Percentiles rank a stretch among this genome's conserved stretches.
These are phyloP conservation scores for Ageneiosus marmoratus DNA, from an alignment of 2,113 vertebrate genomes.

Conservation along the genomic window DNA sequence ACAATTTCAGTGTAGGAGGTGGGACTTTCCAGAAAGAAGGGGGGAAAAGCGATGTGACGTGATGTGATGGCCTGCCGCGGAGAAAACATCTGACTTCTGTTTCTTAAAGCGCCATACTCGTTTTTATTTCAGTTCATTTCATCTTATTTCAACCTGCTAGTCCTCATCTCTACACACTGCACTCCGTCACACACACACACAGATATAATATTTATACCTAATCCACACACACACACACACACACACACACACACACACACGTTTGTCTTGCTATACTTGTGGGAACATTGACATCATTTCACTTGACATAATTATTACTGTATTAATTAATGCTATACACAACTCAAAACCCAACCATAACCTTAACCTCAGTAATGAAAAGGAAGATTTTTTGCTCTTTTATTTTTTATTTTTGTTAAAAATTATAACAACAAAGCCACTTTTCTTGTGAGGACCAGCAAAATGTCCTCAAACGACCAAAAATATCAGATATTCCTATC, in stretches of 20 bases:
- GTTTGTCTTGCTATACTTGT: too few relatives aligned
- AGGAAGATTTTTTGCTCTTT: too few relatives aligned
- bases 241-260: too few relatives aligned
- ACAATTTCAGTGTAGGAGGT: not conserved
- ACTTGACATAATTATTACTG: too few relatives aligned
- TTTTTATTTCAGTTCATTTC: not conserved
- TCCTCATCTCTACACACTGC: not conserved
- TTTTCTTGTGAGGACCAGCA: too few relatives aligned
- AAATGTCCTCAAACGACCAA: too few relatives aligned
- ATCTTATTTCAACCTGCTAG: not conserved
- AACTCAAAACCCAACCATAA: too few relatives aligned
- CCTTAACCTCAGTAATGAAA: too few relatives aligned
- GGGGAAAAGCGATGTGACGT: not conserved
- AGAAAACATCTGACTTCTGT: conserved; percentile 21
- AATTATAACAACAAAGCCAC: not conserved
- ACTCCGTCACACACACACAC: not conserved
- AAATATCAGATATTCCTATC: too few relatives aligned
- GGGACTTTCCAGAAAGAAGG: not conserved
- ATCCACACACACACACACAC: not conserved
- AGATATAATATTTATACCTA: not conserved
- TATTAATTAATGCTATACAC: too few relatives aligned
- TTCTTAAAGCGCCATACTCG: conserved; percentile 54
- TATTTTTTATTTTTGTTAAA: not conserved
- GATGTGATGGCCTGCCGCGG: conserved; percentile 34
- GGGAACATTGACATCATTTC: too few relatives aligned